Evolutionary conservation across 2,113 vertebrate species (phyloP).

Genomic region (Chinchilla lanigera): DNA sequence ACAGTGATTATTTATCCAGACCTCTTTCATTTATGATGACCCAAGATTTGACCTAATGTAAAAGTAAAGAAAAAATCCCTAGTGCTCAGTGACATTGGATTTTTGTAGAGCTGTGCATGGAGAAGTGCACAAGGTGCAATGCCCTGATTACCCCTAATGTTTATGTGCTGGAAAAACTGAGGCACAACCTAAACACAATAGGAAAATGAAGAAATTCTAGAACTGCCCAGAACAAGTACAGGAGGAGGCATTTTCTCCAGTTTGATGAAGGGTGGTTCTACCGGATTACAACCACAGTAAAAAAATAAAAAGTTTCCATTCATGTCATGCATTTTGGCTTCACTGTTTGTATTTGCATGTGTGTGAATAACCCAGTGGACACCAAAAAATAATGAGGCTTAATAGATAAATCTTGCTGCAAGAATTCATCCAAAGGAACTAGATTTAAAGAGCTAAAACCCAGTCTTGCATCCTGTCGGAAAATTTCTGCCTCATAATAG

Average conservation of each 20-base stretch:
- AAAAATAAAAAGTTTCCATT: neutral
- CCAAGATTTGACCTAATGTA: conserved; percentile 1
- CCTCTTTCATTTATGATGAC: neutral
- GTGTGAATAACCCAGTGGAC: neutral
- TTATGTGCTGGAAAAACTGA: neutral
- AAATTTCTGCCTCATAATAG: neutral
- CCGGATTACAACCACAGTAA: neutral
- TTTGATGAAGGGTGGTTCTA: neutral
- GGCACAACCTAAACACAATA: neutral
- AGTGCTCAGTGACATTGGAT: neutral
- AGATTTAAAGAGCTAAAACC: neutral
- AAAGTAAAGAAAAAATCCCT: neutral
- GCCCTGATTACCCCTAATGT: neutral
- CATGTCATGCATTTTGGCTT: neutral
- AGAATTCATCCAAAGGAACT: neutral
- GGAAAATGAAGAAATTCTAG: neutral
- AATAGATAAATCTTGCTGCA: neutral
- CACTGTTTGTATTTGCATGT: neutral
- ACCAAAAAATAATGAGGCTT: neutral
- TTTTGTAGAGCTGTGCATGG: neutral
- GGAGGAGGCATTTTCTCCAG: neutral
- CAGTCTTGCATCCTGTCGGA: neutral
- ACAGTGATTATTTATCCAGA: neutral
- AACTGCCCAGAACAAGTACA: neutral
- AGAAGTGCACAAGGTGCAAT: neutral